Percentiles rank a stretch among this genome's conserved stretches.
Conservation (phyloP, 2,113 vertebrate species). For the Herpailurus yagouaroundi region DNA sequence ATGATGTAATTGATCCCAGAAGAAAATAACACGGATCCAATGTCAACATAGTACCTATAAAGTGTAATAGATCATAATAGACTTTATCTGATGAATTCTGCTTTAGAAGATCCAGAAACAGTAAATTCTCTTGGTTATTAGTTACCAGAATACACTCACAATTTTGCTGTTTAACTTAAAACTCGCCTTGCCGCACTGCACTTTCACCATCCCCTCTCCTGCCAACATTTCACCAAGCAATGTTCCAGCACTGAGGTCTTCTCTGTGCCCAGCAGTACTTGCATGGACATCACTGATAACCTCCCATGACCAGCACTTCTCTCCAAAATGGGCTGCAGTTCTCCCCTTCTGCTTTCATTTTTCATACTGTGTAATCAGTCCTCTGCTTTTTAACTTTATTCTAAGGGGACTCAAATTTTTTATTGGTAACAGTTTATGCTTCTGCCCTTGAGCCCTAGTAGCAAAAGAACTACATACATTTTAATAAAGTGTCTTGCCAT, state of each 20-base stretch:
- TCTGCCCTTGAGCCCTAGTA: constrained; percentile 79
- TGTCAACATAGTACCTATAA: not conserved
- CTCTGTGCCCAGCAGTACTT: constrained; percentile 55
- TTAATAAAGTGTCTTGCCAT: constrained; percentile 83
- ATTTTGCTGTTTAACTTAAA: not conserved
- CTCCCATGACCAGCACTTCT: constrained; percentile 66
- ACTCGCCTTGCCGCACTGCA: not conserved
- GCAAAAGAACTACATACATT: constrained; percentile 83
- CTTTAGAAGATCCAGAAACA: not conserved
- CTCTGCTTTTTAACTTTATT: constrained; percentile 84
- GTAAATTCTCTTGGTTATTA: not conserved
- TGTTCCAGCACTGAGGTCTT: not conserved
- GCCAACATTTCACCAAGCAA: not conserved
- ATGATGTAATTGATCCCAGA: not conserved
- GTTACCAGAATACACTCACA: not conserved
- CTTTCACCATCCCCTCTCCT: not conserved
- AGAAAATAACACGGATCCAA: not conserved
- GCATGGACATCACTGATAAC: constrained; percentile 50
- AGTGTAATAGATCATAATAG: not conserved
- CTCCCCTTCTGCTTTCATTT: constrained; percentile 79
- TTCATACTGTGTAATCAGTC: constrained; percentile 81
- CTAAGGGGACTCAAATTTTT: constrained; percentile 71
- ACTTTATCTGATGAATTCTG: not conserved
- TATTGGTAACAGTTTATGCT: constrained; percentile 82
- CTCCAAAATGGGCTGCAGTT: constrained; percentile 54